These are phyloP conservation scores for Tenrec ecaudatus DNA, from an alignment of 2,113 vertebrate species.

Conservation along the genomic window DNA sequence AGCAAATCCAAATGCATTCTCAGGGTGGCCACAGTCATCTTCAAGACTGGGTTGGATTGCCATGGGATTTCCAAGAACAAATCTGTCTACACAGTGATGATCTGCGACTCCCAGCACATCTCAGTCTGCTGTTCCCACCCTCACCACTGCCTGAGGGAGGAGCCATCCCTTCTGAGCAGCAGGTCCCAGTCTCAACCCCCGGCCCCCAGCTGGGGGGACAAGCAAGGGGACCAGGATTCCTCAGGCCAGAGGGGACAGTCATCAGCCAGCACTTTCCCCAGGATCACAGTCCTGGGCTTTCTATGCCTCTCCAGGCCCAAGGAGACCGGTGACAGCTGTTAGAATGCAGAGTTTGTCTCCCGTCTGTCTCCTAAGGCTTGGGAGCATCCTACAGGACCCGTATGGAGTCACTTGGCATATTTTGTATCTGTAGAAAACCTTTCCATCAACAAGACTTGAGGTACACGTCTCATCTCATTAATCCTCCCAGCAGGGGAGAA, in stretches of 20 bases:
- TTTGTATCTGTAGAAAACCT: constrained; percentile 34
- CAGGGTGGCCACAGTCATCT: rapidly evolving
- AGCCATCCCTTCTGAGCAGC: too few relatives aligned
- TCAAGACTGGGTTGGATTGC: background rate
- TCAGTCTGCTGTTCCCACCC: rapidly evolving
- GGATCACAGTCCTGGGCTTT: background rate
- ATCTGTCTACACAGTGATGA: background rate
- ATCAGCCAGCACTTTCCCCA: too few relatives aligned
- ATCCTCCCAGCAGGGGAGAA: constrained; percentile 46
- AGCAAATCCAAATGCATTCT: background rate
- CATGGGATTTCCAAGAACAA: background rate
- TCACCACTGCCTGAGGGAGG: too few relatives aligned
- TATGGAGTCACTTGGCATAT: background rate
- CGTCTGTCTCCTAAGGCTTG: background rate
- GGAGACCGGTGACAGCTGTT: background rate
- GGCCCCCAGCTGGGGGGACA: background rate
- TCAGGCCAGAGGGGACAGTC: too few relatives aligned
- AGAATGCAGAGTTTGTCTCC: background rate
- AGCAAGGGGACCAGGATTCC: rapidly evolving
- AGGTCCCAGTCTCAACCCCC: too few relatives aligned
- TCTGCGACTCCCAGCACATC: background rate
- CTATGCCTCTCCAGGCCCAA: background rate
- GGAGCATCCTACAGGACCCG: background rate
- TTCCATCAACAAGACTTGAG: background rate
- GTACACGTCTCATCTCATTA: constrained; percentile 28